Conservation (phyloP, 2,113 vertebrate species). For the Scomber japonicus region DNA sequence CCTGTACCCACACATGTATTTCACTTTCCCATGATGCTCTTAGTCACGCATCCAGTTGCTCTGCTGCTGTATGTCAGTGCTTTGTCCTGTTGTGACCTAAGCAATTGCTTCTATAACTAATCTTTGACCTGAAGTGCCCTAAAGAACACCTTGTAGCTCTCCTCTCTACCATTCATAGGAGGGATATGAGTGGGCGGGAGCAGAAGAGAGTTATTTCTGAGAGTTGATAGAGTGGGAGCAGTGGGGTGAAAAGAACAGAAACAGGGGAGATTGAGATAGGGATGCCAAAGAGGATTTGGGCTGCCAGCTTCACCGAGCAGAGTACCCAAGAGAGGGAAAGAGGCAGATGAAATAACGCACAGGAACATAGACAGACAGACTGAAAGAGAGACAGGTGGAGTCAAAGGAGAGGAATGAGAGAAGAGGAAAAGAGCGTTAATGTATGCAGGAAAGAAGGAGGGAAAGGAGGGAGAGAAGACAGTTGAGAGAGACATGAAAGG, state of each 20-base stretch:
- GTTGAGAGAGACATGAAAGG: constrained; percentile 40
- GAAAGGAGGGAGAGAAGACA: constrained; percentile 11
- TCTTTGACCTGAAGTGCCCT: constrained; percentile 42
- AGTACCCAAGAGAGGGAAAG: constrained; percentile 31
- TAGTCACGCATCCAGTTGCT: constrained; percentile 32
- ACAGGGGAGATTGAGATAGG: constrained; percentile 54
- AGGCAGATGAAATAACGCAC: constrained; percentile 27
- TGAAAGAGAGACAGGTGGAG: constrained; percentile 56
- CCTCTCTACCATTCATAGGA: constrained; percentile 18
- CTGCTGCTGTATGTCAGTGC: neutral
- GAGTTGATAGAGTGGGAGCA: constrained; percentile 63
- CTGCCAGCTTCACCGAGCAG: constrained; percentile 61
- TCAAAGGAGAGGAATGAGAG: constrained; percentile 21
- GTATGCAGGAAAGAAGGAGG: constrained; percentile 17
- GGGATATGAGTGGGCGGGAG: constrained; percentile 32
- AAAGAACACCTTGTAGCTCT: constrained; percentile 32
- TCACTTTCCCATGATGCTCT: constrained; percentile 25
- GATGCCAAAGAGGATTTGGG: constrained; percentile 72
- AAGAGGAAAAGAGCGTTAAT: constrained; percentile 16
- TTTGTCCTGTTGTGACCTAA: constrained; percentile 50
- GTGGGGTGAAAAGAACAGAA: constrained; percentile 70
- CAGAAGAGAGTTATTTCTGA: constrained; percentile 55
- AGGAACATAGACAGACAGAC: constrained; percentile 31
- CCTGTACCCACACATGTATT: neutral
- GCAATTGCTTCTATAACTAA: constrained; percentile 20